Conservation (phyloP, 2,797 vertebrate genomes). For the Gephyroberyx darwinii region DNA sequence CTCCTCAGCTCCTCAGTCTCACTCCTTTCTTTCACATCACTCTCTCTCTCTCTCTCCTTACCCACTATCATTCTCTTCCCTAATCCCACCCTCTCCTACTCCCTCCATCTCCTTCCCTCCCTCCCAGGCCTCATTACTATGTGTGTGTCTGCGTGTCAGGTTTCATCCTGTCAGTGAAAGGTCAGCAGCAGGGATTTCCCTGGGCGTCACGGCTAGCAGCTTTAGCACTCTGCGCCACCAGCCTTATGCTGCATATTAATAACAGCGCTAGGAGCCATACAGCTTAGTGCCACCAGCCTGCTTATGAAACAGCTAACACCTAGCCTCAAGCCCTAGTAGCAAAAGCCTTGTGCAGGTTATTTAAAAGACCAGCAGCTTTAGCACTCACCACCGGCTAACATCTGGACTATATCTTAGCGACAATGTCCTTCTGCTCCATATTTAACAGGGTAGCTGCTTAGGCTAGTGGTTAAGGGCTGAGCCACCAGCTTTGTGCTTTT, state of each 20-base stretch:
- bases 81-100: slow-evolving; percentile 16
- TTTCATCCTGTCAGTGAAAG: slow-evolving; percentile 81
- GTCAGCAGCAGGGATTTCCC: slow-evolving; percentile 81
- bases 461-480: slow-evolving; percentile 45
- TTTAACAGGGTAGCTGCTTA: slow-evolving; percentile 59
- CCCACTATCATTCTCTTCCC: slow-evolving; percentile 19
- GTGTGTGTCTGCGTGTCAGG: slow-evolving; percentile 72
- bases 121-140: slow-evolving; percentile 71
- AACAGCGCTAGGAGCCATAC: slow-evolving; percentile 57
- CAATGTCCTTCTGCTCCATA: slow-evolving; percentile 40
- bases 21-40: slow-evolving; percentile 48
- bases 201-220: slow-evolving; percentile 76
- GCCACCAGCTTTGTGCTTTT: slow-evolving; percentile 25
- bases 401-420: slow-evolving; percentile 47
- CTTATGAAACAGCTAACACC: slow-evolving; percentile 70
- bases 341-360: slow-evolving; percentile 51
- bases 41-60: slow-evolving; percentile 32
- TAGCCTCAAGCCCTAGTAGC: slow-evolving; percentile 52
- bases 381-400: slow-evolving; percentile 54
- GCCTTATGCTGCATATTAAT: slow-evolving; percentile 78
- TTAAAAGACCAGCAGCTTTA: slow-evolving; percentile 55
- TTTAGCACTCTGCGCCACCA: slow-evolving; percentile 72
- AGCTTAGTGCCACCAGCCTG: slow-evolving; percentile 69
- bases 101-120: slow-evolving; percentile 20
- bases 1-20: slow-evolving; percentile 20